phyloP scores from a whole-genome alignment of 2,888 invertebrate genomes.

The Drosophila tripunctata region DNA sequence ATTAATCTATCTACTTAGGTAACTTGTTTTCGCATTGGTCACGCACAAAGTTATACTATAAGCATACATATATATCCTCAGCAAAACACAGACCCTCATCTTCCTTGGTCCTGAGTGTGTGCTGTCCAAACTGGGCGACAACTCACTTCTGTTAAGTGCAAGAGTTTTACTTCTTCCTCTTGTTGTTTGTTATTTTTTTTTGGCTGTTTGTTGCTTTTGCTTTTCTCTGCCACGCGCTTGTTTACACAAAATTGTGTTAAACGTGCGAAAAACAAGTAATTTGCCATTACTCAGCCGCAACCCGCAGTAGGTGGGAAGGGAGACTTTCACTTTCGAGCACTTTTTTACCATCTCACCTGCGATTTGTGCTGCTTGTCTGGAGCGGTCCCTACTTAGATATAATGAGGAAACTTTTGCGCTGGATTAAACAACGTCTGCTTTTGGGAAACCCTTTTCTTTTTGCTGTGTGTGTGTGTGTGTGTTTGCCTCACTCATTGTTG shows the following conservation, averaged over 20 bases:
- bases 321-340: constrained; percentile 2
- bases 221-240: constrained; percentile 43
- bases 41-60: neutral
- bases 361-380: constrained; percentile 1
- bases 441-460: constrained; percentile 52
- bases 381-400: constrained; percentile 61
- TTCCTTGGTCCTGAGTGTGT: neutral
- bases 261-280: constrained; percentile 74
- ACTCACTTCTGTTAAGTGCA: constrained; percentile 5
- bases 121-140: constrained; percentile 1
- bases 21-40: neutral
- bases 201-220: constrained; percentile 17
- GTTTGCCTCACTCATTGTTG: neutral
- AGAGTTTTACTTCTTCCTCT: constrained; percentile 12
- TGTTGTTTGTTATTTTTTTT: constrained; percentile 6
- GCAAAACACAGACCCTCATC: neutral
- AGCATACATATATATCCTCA: neutral
- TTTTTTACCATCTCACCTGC: neutral
- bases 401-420: constrained; percentile 65
- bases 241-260: constrained; percentile 76
- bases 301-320: neutral
- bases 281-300: constrained; percentile 65
- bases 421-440: constrained; percentile 40
- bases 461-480: no score
- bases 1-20: neutral